Base-by-base conservation (phyloP, 64 coral and sea anemone genomes). In the Cladopsammia gracilis region DNA sequence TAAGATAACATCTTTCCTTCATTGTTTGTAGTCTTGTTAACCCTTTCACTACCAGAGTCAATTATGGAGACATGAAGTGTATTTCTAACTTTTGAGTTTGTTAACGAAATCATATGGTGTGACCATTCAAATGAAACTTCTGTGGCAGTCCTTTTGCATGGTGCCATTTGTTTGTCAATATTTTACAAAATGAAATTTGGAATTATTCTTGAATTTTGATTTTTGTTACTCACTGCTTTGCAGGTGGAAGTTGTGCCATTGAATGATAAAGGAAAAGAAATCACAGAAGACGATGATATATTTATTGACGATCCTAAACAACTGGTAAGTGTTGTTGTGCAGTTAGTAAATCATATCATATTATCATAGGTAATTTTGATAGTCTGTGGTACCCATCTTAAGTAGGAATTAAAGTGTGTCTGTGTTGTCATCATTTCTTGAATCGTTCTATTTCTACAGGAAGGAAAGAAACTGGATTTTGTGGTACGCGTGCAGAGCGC, bases 221-320 rank as follows among this genome's bases (percentile, higher is more conserved):
- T 25, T 52, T 52, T 87, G 6, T 12, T 71, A 7, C 18, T 5
- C 43, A 10, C 1, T 81, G 6, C 53, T 8, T 25, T 64, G 4
- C 69, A 98, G 96, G 92, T 98, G 48, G 96, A 98, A 93, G 96
- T 98, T 6, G 96, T 98, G 64, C 96, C 96, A 4, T 71, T 98
- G 14, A 91, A 98, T 66, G 62, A 84, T 9, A 94, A 92, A 11
- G 96, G 96, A 65, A 86, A 93, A 75, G 96, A 98, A 64, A 98
- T 98, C n/a, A 98, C 96, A 60, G 96, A 98, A 81, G 83, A 95
- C 3, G 93, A 95, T 80, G 96, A 98, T 60, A 91, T 98, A 26
- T 98, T 98, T 65, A 95, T 98, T 71, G 96, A 98, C 47, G 70
- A 95, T 64, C 96, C 96, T 16, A 88, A 86, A 72, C 77, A 95